A percentile compares a stretch with the other conserved stretches of the same genome.
These are phyloP conservation scores for Dromiciops gliroides DNA, from an alignment of 2,113 vertebrate genomes.

Conservation along the genomic window DNA sequence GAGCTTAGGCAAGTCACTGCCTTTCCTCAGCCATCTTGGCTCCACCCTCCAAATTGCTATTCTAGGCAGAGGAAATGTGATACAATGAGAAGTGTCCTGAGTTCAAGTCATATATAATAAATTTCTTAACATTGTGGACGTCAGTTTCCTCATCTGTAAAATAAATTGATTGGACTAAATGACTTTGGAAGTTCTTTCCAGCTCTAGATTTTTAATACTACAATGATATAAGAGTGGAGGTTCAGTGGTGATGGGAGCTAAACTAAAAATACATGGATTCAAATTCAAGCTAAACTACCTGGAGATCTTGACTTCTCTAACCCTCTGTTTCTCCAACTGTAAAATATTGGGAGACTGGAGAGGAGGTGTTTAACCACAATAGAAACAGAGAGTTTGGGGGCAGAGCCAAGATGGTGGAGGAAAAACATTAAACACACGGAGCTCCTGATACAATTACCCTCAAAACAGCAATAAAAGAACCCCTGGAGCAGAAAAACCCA, in stretches of 20 bases:
- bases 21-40: no score
- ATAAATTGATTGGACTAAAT: background rate
- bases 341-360: no score
- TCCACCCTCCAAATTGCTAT: no score
- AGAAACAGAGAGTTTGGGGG: no score
- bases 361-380: background rate
- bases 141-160: background rate
- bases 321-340: background rate
- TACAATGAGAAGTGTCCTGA: background rate
- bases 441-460: no score
- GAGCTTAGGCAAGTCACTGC: no score
- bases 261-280: background rate
- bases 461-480: no score
- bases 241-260: background rate
- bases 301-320: background rate
- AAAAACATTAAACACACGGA: no score
- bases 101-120: background rate
- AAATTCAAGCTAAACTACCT: background rate
- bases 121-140: background rate
- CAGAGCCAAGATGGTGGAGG: no score
- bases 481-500: no score
- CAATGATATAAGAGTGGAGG: background rate
- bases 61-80: background rate
- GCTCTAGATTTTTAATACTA: background rate
- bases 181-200: background rate